These are phyloP conservation scores for Dysmachus trigonus DNA, from an alignment of 2,888 invertebrate genomes.

Conservation along the genomic window DNA sequence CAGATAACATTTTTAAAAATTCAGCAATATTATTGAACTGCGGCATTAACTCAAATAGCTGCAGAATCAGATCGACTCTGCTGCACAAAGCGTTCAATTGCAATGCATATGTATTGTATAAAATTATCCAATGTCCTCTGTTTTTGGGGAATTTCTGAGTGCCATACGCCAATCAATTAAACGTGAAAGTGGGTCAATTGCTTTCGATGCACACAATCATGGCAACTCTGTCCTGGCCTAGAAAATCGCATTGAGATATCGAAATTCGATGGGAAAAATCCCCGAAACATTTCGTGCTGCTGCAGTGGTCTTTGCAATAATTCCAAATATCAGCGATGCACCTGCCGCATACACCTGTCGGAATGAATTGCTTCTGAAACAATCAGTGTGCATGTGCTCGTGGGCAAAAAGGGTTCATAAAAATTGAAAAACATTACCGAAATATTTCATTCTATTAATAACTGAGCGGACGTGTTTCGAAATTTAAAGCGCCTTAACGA, in stretches of 20 bases:
- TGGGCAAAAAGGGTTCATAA: background rate
- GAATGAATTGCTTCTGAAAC: constrained; percentile 3
- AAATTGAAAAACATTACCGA: constrained; percentile 11
- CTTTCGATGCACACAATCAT: background rate
- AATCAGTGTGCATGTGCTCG: background rate
- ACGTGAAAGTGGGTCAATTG: background rate
- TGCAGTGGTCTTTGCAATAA: background rate
- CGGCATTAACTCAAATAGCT: background rate
- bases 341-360: background rate
- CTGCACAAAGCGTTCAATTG: background rate
- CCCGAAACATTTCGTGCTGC: background rate
- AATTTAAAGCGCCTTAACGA: background rate
- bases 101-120: background rate
- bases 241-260: background rate
- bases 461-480: background rate
- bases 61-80: background rate
- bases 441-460: constrained; percentile 29
- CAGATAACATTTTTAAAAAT: background rate
- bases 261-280: background rate
- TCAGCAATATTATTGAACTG: background rate
- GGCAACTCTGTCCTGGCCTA: background rate
- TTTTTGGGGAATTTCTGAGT: background rate
- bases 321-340: background rate
- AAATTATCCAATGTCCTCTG: background rate
- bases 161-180: background rate